Conservation (phyloP, 2,797 vertebrate species). For the Chaunax sp. region DNA sequence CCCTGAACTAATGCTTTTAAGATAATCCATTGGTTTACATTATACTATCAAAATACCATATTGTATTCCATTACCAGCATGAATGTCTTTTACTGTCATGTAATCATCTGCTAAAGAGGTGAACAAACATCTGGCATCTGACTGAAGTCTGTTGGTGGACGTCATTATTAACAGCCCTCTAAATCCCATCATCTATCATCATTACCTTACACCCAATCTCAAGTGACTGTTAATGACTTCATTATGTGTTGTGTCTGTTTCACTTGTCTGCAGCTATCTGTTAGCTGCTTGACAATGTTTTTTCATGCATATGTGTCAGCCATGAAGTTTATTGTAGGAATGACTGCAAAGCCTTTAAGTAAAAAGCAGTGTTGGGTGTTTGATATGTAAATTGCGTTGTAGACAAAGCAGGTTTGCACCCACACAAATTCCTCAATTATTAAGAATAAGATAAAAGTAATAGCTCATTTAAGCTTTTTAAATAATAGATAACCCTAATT, state of each 20-base stretch:
- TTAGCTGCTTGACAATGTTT: constrained; percentile 13
- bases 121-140: constrained; percentile 40
- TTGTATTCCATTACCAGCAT: background rate
- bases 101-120: constrained; percentile 39
- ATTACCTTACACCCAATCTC: constrained; percentile 54
- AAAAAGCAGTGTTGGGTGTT: constrained; percentile 8
- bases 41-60: constrained; percentile 9
- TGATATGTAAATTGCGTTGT: background rate
- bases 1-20: constrained; percentile 22
- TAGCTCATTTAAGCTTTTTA: background rate
- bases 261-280: constrained; percentile 52
- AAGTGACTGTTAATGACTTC: constrained; percentile 56
- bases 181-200: constrained; percentile 71
- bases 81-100: background rate
- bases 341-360: constrained; percentile 9
- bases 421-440: background rate
- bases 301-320: constrained; percentile 31
- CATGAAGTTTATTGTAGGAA: constrained; percentile 40
- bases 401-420: constrained; percentile 11
- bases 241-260: constrained; percentile 49
- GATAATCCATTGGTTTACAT: constrained; percentile 16
- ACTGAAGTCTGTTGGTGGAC: constrained; percentile 45
- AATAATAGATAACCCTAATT: background rate
- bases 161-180: constrained; percentile 54
- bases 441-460: constrained; percentile 3